Percentiles rank a stretch among this genome's conserved stretches.
phyloP scores from a whole-genome alignment of 1,140 invertebrate genomes.

The Alviniconcha marisindica region DNA sequence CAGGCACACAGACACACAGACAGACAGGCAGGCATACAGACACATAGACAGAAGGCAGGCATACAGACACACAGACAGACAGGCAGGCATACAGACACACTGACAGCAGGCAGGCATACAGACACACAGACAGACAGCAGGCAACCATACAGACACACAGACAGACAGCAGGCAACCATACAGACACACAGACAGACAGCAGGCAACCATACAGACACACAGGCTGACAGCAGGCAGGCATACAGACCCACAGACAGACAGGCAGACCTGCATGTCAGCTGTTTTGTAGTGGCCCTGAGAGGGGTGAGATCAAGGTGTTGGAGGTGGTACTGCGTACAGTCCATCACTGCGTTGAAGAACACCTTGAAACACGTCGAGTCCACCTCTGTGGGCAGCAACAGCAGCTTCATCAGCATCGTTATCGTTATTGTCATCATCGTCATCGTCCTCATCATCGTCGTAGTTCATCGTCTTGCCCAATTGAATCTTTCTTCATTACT shows the following conservation, averaged over 20 bases:
- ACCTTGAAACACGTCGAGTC: background rate
- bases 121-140: no score
- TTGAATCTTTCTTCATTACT: no score
- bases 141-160: no score
- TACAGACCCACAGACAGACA: no score
- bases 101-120: no score
- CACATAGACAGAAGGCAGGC: no score
- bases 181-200: no score
- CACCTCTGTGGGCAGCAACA: background rate
- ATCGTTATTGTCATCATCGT: conserved; percentile 17
- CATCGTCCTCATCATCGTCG: conserved; percentile 6
- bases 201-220: background rate
- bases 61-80: no score
- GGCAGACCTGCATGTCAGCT: background rate
- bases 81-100: no score
- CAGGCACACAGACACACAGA: no score
- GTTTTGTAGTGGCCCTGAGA: background rate
- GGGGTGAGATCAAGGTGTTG: background rate
- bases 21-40: no score
- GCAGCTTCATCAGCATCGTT: conserved; percentile 14
- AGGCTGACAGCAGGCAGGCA: background rate
- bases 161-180: no score
- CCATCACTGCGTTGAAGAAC: background rate
- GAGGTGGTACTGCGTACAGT: background rate
- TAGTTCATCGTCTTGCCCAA: conserved; percentile 1